Conservation (phyloP, 2,888 invertebrate genomes). For the Cephalotes varians region DNA sequence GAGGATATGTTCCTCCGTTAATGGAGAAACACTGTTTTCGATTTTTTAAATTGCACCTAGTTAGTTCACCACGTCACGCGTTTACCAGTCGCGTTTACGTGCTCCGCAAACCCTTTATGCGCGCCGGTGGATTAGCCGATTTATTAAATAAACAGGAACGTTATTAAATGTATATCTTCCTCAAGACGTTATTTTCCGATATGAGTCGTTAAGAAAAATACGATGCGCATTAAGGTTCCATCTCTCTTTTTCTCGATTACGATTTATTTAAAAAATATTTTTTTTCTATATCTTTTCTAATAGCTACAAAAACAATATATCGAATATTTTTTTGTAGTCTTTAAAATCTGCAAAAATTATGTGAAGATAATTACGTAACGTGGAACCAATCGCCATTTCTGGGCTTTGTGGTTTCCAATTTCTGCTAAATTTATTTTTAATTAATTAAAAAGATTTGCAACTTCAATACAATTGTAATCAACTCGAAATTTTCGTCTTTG, state of each 20-base stretch:
- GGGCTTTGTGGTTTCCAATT: background rate
- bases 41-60: conserved; percentile 43
- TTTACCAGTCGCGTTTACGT: conserved; percentile 27
- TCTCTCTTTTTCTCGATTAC: background rate
- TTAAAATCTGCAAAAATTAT: background rate
- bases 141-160: conserved; percentile 31
- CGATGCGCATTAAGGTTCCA: background rate
- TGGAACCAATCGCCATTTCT: background rate
- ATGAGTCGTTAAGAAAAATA: background rate
- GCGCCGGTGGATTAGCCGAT: background rate
- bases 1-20: conserved; percentile 40
- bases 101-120: background rate
- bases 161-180: conserved; percentile 7
- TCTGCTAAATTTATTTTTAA: background rate
- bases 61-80: conserved; percentile 35
- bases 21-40: conserved; percentile 47
- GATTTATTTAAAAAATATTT: background rate
- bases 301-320: background rate
- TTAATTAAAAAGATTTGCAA: background rate
- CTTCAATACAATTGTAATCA: background rate
- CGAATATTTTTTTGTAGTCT: background rate
- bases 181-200: conserved; percentile 7
- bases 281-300: background rate
- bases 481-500: background rate
- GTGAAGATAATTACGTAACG: background rate